Conservation (phyloP, 92 coral and sea anemone genomes). For the Diadumene lineata region DNA sequence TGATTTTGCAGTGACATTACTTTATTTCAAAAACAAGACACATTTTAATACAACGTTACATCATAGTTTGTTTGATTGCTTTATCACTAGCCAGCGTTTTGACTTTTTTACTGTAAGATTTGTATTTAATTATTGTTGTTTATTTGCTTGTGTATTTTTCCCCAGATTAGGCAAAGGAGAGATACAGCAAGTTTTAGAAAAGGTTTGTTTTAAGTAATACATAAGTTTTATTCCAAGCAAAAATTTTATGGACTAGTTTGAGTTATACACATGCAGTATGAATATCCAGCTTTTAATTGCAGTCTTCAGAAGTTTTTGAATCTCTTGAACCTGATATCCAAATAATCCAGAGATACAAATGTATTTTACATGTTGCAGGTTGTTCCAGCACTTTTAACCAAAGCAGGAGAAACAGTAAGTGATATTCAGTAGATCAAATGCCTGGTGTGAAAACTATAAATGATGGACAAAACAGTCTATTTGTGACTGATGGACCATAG, state of each 20-base stretch:
- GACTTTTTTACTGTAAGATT: no score
- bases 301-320: no score
- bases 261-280: background rate
- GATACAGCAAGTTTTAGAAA: constrained; percentile 79
- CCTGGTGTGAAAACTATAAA: no score
- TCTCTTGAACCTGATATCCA: no score
- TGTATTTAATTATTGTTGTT: background rate
- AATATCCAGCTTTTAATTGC: background rate
- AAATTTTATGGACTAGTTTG: no score
- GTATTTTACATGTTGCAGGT: constrained; percentile 42
- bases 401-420: constrained; percentile 90
- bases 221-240: background rate
- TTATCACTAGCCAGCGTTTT: no score
- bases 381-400: constrained; percentile 64
- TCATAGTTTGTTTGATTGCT: no score
- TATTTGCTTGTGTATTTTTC: background rate
- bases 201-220: constrained; percentile 45
- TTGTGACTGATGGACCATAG: no score
- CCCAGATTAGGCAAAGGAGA: constrained; percentile 78
- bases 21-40: background rate
- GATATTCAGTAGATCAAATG: background rate
- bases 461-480: no score
- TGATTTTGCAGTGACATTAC: background rate
- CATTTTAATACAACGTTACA: background rate
- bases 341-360: no score